Conservation (phyloP, 1,140 invertebrate species). For the Cydia amplana region DNA sequence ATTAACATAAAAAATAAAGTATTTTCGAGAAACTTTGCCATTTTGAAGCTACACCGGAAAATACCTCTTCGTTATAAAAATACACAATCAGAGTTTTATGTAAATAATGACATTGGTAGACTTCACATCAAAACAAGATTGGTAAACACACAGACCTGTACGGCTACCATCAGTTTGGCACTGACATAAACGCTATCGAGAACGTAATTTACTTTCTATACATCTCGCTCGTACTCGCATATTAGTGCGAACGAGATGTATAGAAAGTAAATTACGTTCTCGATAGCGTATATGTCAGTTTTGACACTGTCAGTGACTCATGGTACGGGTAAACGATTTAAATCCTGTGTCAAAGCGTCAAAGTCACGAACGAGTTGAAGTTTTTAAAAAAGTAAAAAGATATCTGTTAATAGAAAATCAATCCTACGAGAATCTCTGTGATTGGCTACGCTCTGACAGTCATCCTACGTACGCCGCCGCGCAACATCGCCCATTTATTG, state of each 20-base stretch:
- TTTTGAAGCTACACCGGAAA: too few species aligned
- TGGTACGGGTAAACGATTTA: constrained; percentile 39
- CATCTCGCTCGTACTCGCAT: too few species aligned
- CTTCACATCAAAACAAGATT: neutral
- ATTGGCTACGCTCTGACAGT: constrained; percentile 60
- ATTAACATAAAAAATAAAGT: too few species aligned
- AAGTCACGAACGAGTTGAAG: constrained; percentile 63
- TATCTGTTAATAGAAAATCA: constrained; percentile 66
- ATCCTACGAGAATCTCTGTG: constrained; percentile 64
- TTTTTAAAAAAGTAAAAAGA: constrained; percentile 54
- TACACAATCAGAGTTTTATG: neutral
- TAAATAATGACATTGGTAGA: neutral
- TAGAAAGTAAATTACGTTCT: too few species aligned
- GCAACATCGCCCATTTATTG: neutral
- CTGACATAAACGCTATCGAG: too few species aligned
- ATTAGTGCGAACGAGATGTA: too few species aligned
- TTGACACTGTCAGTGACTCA: too few species aligned
- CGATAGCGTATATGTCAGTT: too few species aligned
- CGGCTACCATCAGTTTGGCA: too few species aligned
- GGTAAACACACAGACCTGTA: too few species aligned
- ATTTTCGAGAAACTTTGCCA: too few species aligned
- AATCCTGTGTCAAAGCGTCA: constrained; percentile 53
- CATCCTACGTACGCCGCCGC: constrained; percentile 34
- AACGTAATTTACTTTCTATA: too few species aligned
- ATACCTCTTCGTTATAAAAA: neutral